Conservation (phyloP, 2,113 vertebrate species). For the Crotalus tigris region DNA sequence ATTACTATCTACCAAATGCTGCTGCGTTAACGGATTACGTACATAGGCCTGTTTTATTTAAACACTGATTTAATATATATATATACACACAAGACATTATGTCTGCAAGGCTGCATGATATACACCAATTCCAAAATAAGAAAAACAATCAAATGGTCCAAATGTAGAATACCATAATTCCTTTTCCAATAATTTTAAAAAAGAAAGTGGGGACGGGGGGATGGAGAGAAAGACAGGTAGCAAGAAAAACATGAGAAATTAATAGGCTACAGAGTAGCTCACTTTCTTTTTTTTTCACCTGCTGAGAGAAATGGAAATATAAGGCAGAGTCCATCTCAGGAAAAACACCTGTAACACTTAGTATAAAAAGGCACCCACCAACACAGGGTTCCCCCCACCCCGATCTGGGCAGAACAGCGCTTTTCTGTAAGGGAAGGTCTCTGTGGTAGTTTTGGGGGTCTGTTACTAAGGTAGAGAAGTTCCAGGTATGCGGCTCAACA, state of each 20-base stretch:
- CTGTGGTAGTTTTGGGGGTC: conserved; percentile 39
- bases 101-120: conserved; percentile 83
- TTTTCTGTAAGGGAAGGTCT: conserved; percentile 17
- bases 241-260: conserved; percentile 49
- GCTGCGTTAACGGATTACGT: conserved; percentile 82
- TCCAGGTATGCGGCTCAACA: conserved; percentile 19
- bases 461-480: conserved; percentile 42
- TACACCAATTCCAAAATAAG: conserved; percentile 81
- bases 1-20: conserved; percentile 82
- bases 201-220: conserved; percentile 43
- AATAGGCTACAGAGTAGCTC: conserved; percentile 48
- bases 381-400: conserved; percentile 26
- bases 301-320: conserved; percentile 52
- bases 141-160: conserved; percentile 82
- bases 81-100: conserved; percentile 81
- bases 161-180: conserved; percentile 72
- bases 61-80: conserved; percentile 80
- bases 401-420: neutral
- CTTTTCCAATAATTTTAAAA: conserved; percentile 64
- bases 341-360: conserved; percentile 59
- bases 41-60: conserved; percentile 81
- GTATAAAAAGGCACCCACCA: conserved; percentile 64
- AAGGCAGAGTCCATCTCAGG: conserved; percentile 54
- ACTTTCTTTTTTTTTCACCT: conserved; percentile 64
- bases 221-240: conserved; percentile 56